These are phyloP conservation scores for Phytoseiulus persimilis DNA, from an alignment of 2,888 invertebrate species.

Conservation along the genomic window DNA sequence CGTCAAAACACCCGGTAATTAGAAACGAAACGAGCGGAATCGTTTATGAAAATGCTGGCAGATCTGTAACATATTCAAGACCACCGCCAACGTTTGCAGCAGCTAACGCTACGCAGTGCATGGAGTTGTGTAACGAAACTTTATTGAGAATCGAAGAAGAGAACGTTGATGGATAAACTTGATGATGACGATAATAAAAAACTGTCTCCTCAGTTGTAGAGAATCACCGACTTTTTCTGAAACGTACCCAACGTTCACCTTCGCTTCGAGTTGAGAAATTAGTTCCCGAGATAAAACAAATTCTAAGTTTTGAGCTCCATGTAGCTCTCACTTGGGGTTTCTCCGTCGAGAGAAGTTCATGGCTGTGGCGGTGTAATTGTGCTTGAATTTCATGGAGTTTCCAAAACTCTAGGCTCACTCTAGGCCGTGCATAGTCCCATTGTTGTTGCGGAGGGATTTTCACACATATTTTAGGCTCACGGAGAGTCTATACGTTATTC, in stretches of 20 bases:
- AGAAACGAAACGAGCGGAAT: not conserved
- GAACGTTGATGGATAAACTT: not conserved
- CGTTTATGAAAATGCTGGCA: not conserved
- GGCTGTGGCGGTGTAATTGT: no score
- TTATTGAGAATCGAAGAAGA: not conserved
- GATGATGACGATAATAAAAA: not conserved
- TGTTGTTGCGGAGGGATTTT: no score
- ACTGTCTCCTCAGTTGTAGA: not conserved
- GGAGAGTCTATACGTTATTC: no score
- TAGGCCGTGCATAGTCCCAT: no score
- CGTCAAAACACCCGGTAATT: not conserved
- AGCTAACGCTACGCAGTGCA: not conserved
- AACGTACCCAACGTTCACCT: not conserved
- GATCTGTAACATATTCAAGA: not conserved
- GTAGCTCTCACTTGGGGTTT: no score
- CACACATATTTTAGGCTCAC: no score
- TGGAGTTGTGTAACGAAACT: not conserved
- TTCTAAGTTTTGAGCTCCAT: no score
- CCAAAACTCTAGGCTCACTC: no score
- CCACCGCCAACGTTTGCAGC: not conserved
- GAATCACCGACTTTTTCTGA: not conserved
- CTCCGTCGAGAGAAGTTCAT: no score
- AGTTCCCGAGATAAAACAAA: no score
- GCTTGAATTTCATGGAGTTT: no score
- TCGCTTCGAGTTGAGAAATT: no score